Percentiles rank a stretch among this genome's conserved stretches.
These are phyloP conservation scores for Microcebus ravelobensis DNA, from an alignment of 2,113 vertebrate genomes.

Conservation along the genomic window DNA sequence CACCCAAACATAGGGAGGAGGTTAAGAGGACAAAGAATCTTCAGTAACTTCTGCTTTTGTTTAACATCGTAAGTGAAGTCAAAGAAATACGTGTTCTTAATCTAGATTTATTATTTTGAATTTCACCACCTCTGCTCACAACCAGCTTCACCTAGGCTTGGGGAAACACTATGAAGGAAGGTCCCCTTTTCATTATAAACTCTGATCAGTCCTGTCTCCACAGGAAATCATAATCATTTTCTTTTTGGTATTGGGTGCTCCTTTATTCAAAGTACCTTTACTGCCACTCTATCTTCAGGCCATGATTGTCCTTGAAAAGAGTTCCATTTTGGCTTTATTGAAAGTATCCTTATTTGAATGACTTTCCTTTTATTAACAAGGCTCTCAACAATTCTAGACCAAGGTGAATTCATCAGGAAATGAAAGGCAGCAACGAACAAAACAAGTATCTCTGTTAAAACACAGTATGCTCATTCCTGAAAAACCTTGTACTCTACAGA, in stretches of 20 bases:
- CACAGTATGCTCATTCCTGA: not conserved
- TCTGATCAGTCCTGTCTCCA: not conserved
- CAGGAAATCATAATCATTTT: not conserved
- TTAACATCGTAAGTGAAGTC: not conserved
- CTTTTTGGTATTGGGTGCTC: not conserved
- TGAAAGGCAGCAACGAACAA: not conserved
- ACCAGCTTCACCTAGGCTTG: not conserved
- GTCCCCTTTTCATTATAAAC: not conserved
- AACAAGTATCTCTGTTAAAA: not conserved
- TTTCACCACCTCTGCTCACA: not conserved
- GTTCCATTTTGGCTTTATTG: not conserved
- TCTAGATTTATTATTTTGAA: not conserved
- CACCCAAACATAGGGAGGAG: not conserved
- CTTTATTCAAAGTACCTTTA: not conserved
- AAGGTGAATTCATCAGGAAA: not conserved
- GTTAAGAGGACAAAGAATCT: not conserved
- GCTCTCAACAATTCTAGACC: not conserved
- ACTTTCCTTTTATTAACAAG: not conserved
- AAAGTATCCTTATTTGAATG: conserved; percentile 22
- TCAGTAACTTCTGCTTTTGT: not conserved
- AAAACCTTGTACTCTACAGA: not conserved
- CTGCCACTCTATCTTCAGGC: not conserved
- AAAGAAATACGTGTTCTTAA: not conserved
- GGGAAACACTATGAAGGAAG: not conserved
- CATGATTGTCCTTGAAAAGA: not conserved